Conservation (phyloP, 1,140 invertebrate genomes). For the Notospermus geniculatus region DNA sequence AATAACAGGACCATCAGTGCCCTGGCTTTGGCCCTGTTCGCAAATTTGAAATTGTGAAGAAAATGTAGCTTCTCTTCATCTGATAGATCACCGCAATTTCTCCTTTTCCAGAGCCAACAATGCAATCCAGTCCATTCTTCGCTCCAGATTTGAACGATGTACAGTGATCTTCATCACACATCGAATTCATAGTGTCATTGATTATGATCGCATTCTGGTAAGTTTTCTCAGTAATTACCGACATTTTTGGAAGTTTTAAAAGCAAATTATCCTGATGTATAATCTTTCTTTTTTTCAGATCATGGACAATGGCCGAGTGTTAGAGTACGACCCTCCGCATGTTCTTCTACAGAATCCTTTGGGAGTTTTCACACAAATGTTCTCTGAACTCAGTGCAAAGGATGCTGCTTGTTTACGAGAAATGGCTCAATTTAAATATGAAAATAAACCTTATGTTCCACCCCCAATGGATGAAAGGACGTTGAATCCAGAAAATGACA, state of each 20-base stretch:
- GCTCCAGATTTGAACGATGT: conserved; percentile 66
- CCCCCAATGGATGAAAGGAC: conserved; percentile 21
- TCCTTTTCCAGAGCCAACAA: conserved; percentile 55
- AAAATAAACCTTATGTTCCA: conserved; percentile 34
- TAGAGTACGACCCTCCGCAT: conserved; percentile 30
- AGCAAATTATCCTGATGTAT: too few relatives aligned
- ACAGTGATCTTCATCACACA: conserved; percentile 81
- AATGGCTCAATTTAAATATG: conserved; percentile 30
- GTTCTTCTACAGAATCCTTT: conserved; percentile 28
- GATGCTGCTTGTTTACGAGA: conserved; percentile 22
- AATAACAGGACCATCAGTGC: conserved; percentile 8
- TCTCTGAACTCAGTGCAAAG: conserved; percentile 24
- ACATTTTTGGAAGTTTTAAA: too few relatives aligned
- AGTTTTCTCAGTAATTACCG: conserved; percentile 2
- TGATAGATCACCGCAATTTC: background rate
- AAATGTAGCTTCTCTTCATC: background rate
- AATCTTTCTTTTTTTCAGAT: conserved; percentile 20
- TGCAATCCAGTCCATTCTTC: conserved; percentile 70
- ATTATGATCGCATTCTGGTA: conserved; percentile 50
- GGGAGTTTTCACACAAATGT: conserved; percentile 23
- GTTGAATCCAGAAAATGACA: too few relatives aligned
- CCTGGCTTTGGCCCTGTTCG: background rate
- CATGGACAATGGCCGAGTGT: conserved; percentile 26
- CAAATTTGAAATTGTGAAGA: background rate
- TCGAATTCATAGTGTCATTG: conserved; percentile 74